A percentile compares a stretch with the other conserved stretches of the same genome.
These are phyloP conservation scores for Fregata magnificens DNA, from an alignment of 2,113 vertebrate genomes.

Conservation along the genomic window DNA sequence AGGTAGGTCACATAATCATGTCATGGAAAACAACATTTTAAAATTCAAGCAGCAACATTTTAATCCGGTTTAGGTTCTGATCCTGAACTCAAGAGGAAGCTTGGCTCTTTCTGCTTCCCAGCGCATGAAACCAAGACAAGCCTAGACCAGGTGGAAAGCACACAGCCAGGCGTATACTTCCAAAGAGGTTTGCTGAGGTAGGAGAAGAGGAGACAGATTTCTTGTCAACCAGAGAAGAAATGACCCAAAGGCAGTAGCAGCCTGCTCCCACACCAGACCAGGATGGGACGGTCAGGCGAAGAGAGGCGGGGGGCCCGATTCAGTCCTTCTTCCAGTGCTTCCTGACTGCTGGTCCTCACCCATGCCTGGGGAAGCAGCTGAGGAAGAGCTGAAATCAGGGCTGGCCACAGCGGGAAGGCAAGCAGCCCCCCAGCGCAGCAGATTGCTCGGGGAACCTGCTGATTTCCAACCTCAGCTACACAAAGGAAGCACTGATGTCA, in stretches of 20 bases:
- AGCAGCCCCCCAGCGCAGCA: background rate
- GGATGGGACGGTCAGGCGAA: background rate
- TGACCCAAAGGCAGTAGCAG: background rate
- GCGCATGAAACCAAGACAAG: background rate
- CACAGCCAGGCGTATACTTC: background rate
- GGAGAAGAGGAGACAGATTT: background rate
- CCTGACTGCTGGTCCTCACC: background rate
- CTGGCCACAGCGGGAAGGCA: background rate
- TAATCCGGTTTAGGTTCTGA: background rate
- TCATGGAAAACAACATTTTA: slow-evolving; percentile 29
- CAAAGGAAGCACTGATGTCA: fast-evolving
- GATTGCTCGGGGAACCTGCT: background rate
- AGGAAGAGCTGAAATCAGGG: background rate
- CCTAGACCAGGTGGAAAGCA: background rate
- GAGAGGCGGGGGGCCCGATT: fast-evolving
- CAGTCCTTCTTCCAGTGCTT: background rate
- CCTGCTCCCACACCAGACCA: fast-evolving
- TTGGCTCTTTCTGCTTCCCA: background rate
- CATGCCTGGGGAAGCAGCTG: background rate
- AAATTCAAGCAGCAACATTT: background rate
- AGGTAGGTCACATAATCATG: slow-evolving; percentile 76
- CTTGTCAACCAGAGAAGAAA: background rate
- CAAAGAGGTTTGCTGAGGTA: background rate
- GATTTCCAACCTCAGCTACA: background rate
- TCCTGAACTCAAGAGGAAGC: background rate